Evolutionary conservation across 2,113 vertebrate genomes (phyloP), one percentile per base, ranked within the genome.

Genomic region (Gallinago paraguaiae): DNA sequence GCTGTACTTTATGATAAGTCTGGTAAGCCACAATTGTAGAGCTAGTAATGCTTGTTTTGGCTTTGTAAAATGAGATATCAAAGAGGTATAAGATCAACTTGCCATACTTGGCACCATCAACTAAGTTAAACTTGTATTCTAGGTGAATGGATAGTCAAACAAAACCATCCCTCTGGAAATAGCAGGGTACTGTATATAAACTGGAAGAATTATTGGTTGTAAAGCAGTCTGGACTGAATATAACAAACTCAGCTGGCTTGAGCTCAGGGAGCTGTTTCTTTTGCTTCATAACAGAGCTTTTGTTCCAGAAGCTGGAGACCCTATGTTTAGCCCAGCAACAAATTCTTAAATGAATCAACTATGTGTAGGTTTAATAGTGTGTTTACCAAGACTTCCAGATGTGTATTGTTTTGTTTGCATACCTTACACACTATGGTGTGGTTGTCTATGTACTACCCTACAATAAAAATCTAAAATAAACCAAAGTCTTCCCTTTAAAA

Each of bases 1-100:
- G 31, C 69, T 95, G 60, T 69, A 92, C 93, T 97, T 92, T 95
- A 96, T 18, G 72, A 56, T 86, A 88, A 89, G 78, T 86, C 64
- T 77, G 94, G 93, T 90, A 79, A 95, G 76, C 98, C 97, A 94
- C 90, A 97, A 95, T 80, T 96, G 91, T 39, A 77, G 65, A 90
- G 45, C 65, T 35, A 33, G 72, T 90, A 93, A 72, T 35, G 89
- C 80, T 97, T 96, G 81, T 82, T 97, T 92, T 95, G 76, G 96
- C 88, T 92, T 69, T 53, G 45, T 81, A 86, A 93, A 97, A 88
- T 86, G 81, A 96, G 77, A 88, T 96, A 95, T 96, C 96, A 96
- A 91, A 96, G 83, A 67, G 20, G 74, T 95, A 23, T 85, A 93
- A 94, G 82, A 97, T 15, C 80, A 86, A 89, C 92, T 91, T 89